Evolutionary conservation across 2,888 invertebrate genomes (phyloP), one percentile per base, ranked within the genome.

Genomic region (Thumatha senex): DNA sequence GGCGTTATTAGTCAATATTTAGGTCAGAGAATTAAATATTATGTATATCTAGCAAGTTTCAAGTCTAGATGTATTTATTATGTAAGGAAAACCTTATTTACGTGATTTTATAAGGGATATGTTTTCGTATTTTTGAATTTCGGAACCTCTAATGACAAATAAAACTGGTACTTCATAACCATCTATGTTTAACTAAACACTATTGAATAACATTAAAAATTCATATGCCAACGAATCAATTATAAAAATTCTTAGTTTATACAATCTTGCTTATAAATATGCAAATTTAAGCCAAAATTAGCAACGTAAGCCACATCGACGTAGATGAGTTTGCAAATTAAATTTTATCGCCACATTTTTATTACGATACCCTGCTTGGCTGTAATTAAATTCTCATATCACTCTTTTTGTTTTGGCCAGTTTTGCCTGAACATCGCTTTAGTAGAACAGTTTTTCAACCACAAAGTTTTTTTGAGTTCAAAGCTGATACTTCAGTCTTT

Each of bases 391-490:
- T 62, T 58, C 62, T 56, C 67, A 72, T 70, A 65, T 63, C 56
- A 55, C 56, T 51, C 51, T 47, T 49, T 55, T 64, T 61, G 66
- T 66, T 63, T 52, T 42, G 56, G 51, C 44, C 60, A 58, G 49
- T 57, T 53, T 52, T 57, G 42, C 48, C 56, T 51, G 52, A 49
- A 55, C 58, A 65, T 63, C 65, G 24, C 56, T 66, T 54, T 60
- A 60, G 54, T 66, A 49, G 48, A 39, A 63, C 56, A 63, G 60
- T 64, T 72, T 72, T 75, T 78, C 68, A 62, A 72, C 78, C 78
- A 62, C 78, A 80, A 85, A 81, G 72, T 82, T 84, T 83, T 31
- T 80, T 78, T 76, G 74, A 78, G 72, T 77, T 78, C 71, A 75
- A 78, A 82, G 78, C 72, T 64, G 61, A 24, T 64, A 60, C 67